Conservation (phyloP, 2,113 vertebrate genomes). For the Haemorhous mexicanus region DNA sequence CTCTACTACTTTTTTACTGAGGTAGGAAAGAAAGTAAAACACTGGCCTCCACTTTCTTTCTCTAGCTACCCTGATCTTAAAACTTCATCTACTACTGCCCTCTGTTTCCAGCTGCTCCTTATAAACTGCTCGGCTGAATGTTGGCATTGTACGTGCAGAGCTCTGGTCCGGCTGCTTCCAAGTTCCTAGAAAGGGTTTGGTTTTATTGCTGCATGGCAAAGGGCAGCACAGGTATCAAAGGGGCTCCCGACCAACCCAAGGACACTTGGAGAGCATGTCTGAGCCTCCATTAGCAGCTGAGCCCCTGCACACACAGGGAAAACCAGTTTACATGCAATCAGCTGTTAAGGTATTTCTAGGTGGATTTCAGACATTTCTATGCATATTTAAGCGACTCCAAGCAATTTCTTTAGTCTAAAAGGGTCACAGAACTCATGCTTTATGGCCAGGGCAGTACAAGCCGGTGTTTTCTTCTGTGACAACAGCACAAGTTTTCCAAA, state of each 20-base stretch:
- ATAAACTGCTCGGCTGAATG: not conserved
- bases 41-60: not conserved
- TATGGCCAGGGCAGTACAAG: not conserved
- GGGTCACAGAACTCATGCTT: not conserved
- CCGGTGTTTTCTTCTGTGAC: not conserved
- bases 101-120: not conserved
- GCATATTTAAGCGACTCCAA: not conserved
- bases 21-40: not conserved
- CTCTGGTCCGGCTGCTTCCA: not conserved
- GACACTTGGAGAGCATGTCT: not conserved
- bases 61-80: not conserved
- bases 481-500: not conserved
- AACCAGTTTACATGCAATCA: not conserved
- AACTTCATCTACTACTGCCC: not conserved
- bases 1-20: not conserved
- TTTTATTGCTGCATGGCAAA: constrained; percentile 14
- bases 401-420: not conserved
- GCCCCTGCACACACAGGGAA: not conserved
- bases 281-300: not conserved
- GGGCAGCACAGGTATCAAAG: not conserved
- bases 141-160: not conserved
- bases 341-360: not conserved
- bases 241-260: not conserved
- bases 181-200: constrained; percentile 33
- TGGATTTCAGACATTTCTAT: not conserved